A percentile compares a stretch with the other conserved stretches of the same genome.
These are phyloP conservation scores for Ianthella basta DNA, from an alignment of 37 sponge, comb jelly and placozoan genomes.

Conservation along the genomic window DNA sequence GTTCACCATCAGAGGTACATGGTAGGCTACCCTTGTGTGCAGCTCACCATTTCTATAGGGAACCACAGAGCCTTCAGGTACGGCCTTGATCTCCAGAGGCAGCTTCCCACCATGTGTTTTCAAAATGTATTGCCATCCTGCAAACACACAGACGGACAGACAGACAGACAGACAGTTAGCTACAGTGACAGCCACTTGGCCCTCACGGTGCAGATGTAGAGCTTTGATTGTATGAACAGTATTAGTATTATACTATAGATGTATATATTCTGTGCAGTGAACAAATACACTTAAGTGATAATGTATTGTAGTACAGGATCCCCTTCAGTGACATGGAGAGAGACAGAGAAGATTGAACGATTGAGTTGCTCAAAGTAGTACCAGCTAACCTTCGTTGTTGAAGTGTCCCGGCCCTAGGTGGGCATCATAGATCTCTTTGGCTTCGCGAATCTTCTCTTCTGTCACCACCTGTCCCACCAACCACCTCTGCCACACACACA, in stretches of 20 bases:
- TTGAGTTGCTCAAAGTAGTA: neutral
- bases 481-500: conserved; percentile 47
- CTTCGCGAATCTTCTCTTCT: conserved; percentile 86
- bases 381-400: conserved; percentile 75
- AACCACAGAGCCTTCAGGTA: conserved; percentile 86
- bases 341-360: too few species aligned
- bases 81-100: conserved; percentile 84
- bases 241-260: too few species aligned
- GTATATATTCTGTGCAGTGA: too few species aligned
- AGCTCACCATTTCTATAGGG: conserved; percentile 80
- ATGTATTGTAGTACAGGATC: too few species aligned
- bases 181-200: too few species aligned
- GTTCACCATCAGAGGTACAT: neutral
- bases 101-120: conserved; percentile 83
- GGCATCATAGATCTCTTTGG: conserved; percentile 70
- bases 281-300: too few species aligned
- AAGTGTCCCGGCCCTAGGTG: conserved; percentile 83
- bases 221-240: too few species aligned
- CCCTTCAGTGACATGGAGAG: too few species aligned
- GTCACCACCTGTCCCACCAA: conserved; percentile 88
- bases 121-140: conserved; percentile 84
- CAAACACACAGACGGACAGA: neutral
- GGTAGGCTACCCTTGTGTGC: neutral
- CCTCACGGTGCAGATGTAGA: too few species aligned
- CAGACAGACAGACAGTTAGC: too few species aligned